Evolutionary conservation across 2,113 vertebrate species (phyloP), one percentile per base, ranked within the genome.

Genomic region (Microcebus lehilahytsara): DNA sequence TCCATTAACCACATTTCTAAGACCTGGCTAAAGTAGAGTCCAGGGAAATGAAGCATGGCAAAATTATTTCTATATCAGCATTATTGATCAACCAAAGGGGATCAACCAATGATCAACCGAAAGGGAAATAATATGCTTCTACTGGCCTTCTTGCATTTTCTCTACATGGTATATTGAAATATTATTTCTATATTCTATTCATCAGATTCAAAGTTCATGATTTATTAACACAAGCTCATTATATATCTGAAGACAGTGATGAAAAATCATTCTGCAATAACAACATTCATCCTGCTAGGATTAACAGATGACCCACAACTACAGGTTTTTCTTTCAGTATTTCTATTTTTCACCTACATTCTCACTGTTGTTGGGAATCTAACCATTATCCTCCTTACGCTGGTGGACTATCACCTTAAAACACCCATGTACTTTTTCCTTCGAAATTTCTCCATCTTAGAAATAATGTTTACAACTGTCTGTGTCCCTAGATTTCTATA

Each of bases 381-480:
- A 72, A 71, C 74, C 23, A 96, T 96, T 46, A 90, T 93, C 64
- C 42, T 96, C 42, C 80, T 96, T 80, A 90, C 95, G 17, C n/a
- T 90, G 14, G 16, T 93, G 32, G 80, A 85, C 20, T 62, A 30
- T 78, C 86, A 74, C 9, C 95, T 96, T 58, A 89, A 83, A 96
- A 89, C 80, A n/a, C 80, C 95, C 56, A 96, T 96, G 91, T 93
- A 96, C 72, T 90, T 96, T 80, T 96, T 93, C 51, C 91, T 96
- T 74, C 13, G 46, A 12, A 96, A 96, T 74, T 93, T 93, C 53
- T 93, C 91, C 64, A 72, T 72, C 42, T 80, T 96, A 93, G 91
- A 96, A 90, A 90, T 96, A 80, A 90, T 96, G 17, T 85, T 96
- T 80, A 85, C 86, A 34, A 96, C 91, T 40, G 64, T 49, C 72